These are phyloP conservation scores for Ciconia nigra DNA, from an alignment of 2,797 vertebrate genomes.

Conservation along the genomic window DNA sequence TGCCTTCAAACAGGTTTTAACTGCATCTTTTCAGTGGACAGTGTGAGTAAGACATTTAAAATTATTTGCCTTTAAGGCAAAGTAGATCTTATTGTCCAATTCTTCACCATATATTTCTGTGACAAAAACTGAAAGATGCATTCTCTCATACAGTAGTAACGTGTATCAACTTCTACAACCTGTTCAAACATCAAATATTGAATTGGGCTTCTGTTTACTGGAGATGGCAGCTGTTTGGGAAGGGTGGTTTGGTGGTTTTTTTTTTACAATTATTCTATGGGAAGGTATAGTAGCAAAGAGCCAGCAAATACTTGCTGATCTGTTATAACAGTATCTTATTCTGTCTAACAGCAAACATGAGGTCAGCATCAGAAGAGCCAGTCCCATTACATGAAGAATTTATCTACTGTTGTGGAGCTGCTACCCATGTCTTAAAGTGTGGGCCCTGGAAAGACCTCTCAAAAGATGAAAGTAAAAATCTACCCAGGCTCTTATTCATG, in stretches of 20 bases:
- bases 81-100: background rate
- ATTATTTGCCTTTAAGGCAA: background rate
- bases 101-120: background rate
- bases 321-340: background rate
- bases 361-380: conserved; percentile 39
- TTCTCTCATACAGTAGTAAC: background rate
- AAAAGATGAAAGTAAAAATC: conserved; percentile 53
- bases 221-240: background rate
- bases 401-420: conserved; percentile 83
- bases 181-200: background rate
- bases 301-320: background rate
- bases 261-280: background rate
- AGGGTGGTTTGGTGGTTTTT: fast-evolving
- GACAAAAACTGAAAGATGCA: background rate
- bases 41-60: background rate
- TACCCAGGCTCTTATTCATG: conserved; percentile 81
- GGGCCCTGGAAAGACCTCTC: conserved; percentile 79
- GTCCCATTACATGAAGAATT: conserved; percentile 80
- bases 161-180: background rate
- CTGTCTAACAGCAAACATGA: conserved; percentile 69
- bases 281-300: background rate
- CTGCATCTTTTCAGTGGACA: background rate
- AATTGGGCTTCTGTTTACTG: background rate
- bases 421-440: conserved; percentile 88
- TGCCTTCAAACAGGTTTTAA: background rate